Evolutionary conservation across 2,888 invertebrate genomes (phyloP).

Genomic region (Euclidia mi): DNA sequence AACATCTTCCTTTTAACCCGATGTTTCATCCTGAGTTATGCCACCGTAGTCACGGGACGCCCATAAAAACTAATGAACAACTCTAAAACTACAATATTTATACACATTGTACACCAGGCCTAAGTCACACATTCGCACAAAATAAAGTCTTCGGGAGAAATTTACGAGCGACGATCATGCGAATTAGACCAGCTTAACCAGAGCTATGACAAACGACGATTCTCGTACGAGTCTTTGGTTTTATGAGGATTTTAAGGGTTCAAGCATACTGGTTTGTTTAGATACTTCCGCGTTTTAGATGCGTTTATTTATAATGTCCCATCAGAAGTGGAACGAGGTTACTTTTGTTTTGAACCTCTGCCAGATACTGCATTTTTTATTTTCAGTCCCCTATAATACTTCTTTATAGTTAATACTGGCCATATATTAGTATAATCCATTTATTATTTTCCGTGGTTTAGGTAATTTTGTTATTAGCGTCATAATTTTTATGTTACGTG

Average conservation of each 20-base stretch:
- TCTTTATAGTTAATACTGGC: constrained; percentile 25
- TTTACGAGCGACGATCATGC: constrained; percentile 43
- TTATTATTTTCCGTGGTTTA: constrained; percentile 16
- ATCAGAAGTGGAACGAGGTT: constrained; percentile 55
- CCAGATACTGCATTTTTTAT: constrained; percentile 56
- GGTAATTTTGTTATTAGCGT: constrained; percentile 10
- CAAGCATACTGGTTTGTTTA: constrained; percentile 23
- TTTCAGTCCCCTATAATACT: constrained; percentile 31
- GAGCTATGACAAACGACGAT: constrained; percentile 7
- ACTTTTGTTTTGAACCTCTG: constrained; percentile 51
- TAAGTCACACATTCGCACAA: constrained; percentile 49
- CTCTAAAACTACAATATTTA: constrained; percentile 28
- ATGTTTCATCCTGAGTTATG: too few relatives aligned
- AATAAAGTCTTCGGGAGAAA: constrained; percentile 48
- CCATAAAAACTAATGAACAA: background rate
- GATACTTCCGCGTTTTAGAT: constrained; percentile 52
- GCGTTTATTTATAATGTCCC: constrained; percentile 53
- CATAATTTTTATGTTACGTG: background rate
- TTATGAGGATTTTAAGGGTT: background rate
- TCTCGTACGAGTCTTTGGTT: background rate
- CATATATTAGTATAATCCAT: constrained; percentile 10
- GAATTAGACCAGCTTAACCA: constrained; percentile 31
- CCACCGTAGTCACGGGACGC: too few relatives aligned
- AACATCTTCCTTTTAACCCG: too few relatives aligned
- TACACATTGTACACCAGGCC: constrained; percentile 29